Percentiles rank a stretch among this genome's conserved stretches.
Conservation (phyloP, 2,113 vertebrate genomes). For the Isurus oxyrinchus region DNA sequence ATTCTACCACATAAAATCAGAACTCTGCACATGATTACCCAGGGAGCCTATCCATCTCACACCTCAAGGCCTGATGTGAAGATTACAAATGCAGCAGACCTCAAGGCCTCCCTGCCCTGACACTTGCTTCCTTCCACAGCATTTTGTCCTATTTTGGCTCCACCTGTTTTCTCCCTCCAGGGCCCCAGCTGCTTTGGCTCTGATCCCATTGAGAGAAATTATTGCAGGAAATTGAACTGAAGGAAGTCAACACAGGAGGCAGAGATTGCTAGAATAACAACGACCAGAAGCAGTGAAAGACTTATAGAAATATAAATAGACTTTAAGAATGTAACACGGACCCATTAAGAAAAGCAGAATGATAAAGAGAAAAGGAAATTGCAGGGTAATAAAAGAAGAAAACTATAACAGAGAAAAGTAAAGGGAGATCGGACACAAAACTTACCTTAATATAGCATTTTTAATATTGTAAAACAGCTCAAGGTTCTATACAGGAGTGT, state of each 20-base stretch:
- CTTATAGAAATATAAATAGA: not conserved
- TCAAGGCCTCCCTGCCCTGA: not conserved
- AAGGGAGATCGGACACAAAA: not conserved
- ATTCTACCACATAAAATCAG: not conserved
- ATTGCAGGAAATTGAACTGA: not conserved
- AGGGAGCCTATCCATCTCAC: not conserved
- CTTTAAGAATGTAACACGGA: not conserved
- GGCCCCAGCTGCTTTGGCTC: not conserved
- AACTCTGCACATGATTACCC: not conserved
- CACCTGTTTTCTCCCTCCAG: not conserved
- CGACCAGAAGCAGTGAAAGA: not conserved
- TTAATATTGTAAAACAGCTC: not conserved
- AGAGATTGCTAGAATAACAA: not conserved
- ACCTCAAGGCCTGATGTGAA: not conserved
- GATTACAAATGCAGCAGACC: not conserved
- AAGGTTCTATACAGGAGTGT: not conserved
- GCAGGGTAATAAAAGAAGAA: not conserved
- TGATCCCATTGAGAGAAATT: not conserved
- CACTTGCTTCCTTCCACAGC: not conserved
- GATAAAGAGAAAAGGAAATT: not conserved
- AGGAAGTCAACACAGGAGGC: not conserved
- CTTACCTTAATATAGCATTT: not conserved
- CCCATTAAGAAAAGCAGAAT: not conserved
- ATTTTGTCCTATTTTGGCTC: not conserved
- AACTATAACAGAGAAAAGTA: not conserved